These are phyloP conservation scores for Dascillus cervinus DNA, from an alignment of 2,888 invertebrate species.

Conservation along the genomic window DNA sequence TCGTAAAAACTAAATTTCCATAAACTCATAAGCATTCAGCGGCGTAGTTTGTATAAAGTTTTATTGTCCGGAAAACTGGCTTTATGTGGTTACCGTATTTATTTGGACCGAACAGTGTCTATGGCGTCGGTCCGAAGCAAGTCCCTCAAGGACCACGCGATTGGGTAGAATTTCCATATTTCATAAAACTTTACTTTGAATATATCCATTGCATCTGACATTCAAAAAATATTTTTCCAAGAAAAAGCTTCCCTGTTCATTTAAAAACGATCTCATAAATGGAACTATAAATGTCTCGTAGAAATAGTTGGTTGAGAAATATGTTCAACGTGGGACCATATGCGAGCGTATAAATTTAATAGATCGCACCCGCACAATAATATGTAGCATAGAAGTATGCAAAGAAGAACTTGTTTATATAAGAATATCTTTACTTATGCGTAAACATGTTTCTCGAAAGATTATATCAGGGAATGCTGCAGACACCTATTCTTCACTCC, in stretches of 20 bases:
- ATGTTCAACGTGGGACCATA: too few species aligned
- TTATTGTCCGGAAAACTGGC: constrained; percentile 38
- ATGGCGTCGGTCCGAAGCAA: constrained; percentile 11
- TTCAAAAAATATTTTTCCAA: too few species aligned
- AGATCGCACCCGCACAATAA: too few species aligned
- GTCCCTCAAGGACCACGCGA: constrained; percentile 28
- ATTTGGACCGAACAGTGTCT: constrained; percentile 22
- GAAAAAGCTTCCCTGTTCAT: too few species aligned
- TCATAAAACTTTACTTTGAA: constrained; percentile 39
- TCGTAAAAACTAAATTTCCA: constrained; percentile 30
- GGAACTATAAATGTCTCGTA: too few species aligned
- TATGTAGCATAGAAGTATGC: too few species aligned
- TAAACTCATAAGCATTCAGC: constrained; percentile 37
- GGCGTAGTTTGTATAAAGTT: constrained; percentile 36
- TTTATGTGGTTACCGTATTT: constrained; percentile 34
- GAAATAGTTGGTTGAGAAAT: too few species aligned
- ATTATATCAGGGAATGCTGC: constrained; percentile 11
- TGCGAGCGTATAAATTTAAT: too few species aligned
- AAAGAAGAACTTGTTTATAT: too few species aligned
- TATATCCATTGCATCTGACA: too few species aligned
- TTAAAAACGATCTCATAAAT: too few species aligned
- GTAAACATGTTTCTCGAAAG: constrained; percentile 16
- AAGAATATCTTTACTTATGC: too few species aligned
- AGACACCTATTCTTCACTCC: constrained; percentile 15
- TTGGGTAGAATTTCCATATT: constrained; percentile 39